Percentiles rank a stretch among this genome's conserved stretches.
Evolutionary conservation across 1,140 invertebrate species (phyloP).

Genomic region (Chironomus striatipennis): DNA sequence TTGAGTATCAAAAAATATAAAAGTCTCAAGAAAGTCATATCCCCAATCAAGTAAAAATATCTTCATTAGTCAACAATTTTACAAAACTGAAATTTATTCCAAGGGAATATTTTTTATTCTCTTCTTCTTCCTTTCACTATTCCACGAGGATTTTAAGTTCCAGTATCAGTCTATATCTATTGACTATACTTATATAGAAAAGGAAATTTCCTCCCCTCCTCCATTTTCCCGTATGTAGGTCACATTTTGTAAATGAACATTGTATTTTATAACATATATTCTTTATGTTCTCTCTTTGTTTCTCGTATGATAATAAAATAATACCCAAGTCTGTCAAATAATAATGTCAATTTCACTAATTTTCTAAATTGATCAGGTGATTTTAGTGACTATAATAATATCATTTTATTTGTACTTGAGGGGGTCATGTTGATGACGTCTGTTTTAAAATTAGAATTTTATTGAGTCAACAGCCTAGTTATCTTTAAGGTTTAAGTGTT

Average conservation of each 20-base stretch:
- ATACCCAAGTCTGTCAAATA: neutral
- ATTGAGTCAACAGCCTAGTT: too few relatives aligned
- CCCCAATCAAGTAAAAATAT: too few relatives aligned
- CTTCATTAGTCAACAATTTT: too few relatives aligned
- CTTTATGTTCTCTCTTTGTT: neutral
- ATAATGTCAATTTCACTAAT: neutral
- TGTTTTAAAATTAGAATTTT: too few relatives aligned
- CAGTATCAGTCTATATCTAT: neutral
- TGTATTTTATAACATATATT: neutral
- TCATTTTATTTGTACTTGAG: neutral
- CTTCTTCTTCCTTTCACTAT: neutral
- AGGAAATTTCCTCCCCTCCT: neutral
- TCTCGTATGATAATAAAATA: slow-evolving; percentile 12
- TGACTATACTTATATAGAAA: too few relatives aligned
- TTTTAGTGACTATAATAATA: neutral
- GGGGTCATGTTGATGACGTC: neutral
- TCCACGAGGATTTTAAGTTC: neutral
- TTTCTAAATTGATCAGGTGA: neutral
- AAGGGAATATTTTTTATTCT: neutral
- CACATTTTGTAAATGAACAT: neutral
- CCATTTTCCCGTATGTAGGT: neutral
- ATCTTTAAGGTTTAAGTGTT: too few relatives aligned
- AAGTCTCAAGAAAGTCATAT: too few relatives aligned
- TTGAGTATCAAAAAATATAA: too few relatives aligned
- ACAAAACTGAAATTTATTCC: too few relatives aligned